Conservation (phyloP, 2,797 vertebrate genomes). For the Helarctos malayanus region DNA sequence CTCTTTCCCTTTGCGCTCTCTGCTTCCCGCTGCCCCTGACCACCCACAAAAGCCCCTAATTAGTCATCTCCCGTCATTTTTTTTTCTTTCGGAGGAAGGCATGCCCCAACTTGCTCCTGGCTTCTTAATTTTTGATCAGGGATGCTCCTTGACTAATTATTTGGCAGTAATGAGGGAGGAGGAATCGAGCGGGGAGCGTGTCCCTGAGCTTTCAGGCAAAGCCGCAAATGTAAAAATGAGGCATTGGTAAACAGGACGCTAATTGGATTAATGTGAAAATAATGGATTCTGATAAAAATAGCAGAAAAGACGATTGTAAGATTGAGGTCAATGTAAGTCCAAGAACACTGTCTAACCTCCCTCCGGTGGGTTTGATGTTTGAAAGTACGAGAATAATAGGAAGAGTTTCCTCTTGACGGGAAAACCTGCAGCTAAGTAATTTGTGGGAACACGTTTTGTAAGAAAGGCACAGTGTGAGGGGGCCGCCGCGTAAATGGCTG, state of each 20-base stretch:
- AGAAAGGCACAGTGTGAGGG: accelerated
- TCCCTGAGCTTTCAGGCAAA: neutral
- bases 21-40: neutral
- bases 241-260: constrained; percentile 43
- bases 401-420: neutral
- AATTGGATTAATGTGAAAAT: constrained; percentile 64
- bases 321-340: neutral
- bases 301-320: accelerated
- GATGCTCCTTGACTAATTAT: constrained; percentile 81
- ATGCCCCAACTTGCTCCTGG: constrained; percentile 82
- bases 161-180: constrained; percentile 71
- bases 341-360: accelerated
- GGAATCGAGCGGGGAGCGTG: neutral
- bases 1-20: neutral
- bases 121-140: constrained; percentile 78
- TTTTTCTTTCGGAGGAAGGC: constrained; percentile 56
- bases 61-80: constrained; percentile 72
- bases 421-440: neutral
- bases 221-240: constrained; percentile 46
- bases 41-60: constrained; percentile 73
- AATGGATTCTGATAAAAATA: constrained; percentile 4
- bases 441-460: accelerated
- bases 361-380: accelerated
- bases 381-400: neutral
- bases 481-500: accelerated